A percentile compares a stretch with the other conserved stretches of the same genome.
phyloP scores from a whole-genome alignment of 2,888 invertebrate genomes.

The Epinotia bilunana region DNA sequence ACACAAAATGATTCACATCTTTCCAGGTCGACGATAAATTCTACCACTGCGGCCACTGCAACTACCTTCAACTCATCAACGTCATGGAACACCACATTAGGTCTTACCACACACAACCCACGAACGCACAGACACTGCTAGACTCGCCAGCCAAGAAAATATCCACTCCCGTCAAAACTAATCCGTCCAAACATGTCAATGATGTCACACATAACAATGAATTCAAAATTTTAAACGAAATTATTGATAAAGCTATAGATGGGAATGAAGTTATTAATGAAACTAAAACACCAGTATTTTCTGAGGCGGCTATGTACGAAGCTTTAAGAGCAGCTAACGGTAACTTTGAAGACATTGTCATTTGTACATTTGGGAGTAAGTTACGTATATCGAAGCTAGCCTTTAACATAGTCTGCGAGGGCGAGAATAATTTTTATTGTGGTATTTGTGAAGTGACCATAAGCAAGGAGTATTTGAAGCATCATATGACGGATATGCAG shows the following conservation, averaged over 20 bases:
- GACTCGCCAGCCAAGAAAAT: slow-evolving; percentile 18
- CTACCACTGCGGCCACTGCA: slow-evolving; percentile 62
- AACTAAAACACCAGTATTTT: not conserved
- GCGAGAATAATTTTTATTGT: slow-evolving; percentile 45
- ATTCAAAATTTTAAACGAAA: not conserved
- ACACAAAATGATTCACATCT: not conserved
- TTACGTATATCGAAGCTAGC: slow-evolving; percentile 45
- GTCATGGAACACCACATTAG: slow-evolving; percentile 52
- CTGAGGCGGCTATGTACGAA: not conserved
- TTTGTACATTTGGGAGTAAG: slow-evolving; percentile 44
- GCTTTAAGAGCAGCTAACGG: slow-evolving; percentile 9
- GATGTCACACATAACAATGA: not conserved
- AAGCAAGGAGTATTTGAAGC: not conserved
- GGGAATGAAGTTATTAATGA: not conserved
- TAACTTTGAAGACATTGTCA: slow-evolving; percentile 38
- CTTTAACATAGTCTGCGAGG: slow-evolving; percentile 46
- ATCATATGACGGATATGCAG: slow-evolving; percentile 41
- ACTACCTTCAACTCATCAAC: slow-evolving; percentile 51
- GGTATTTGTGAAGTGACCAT: slow-evolving; percentile 47
- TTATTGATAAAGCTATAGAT: not conserved
- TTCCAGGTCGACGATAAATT: slow-evolving; percentile 55
- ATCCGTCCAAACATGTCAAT: not conserved
- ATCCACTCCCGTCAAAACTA: slow-evolving; percentile 4
- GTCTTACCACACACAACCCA: slow-evolving; percentile 46
- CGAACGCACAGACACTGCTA: not conserved